phyloP scores from a whole-genome alignment of 2,113 vertebrate genomes.

The Verasper variegatus region DNA sequence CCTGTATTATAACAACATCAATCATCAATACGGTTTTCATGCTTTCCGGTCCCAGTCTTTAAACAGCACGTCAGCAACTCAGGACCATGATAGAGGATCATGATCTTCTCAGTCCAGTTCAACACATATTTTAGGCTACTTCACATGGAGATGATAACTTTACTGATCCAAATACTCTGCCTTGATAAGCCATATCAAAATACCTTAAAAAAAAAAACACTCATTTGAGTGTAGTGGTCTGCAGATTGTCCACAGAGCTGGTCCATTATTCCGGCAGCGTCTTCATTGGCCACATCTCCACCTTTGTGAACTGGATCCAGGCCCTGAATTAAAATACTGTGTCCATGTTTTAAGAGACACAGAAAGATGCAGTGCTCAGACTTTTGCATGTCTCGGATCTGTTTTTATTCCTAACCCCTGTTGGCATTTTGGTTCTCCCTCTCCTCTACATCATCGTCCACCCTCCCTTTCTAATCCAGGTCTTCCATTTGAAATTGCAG shows the following conservation, averaged over 20 bases:
- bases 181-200: constrained; percentile 63
- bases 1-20: not conserved
- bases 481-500: constrained; percentile 58
- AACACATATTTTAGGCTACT: not conserved
- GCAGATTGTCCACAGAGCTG: not conserved
- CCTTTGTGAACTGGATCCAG: no score
- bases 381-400: not conserved
- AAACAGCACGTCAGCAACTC: constrained; percentile 46
- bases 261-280: not conserved
- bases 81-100: constrained; percentile 46
- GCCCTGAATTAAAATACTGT: not conserved
- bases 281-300: not conserved
- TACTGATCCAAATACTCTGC: constrained; percentile 10
- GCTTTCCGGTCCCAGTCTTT: not conserved
- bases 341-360: not conserved
- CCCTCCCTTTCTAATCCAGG: constrained; percentile 35
- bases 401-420: not conserved
- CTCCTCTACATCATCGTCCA: not conserved
- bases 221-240: constrained; percentile 1
- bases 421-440: not conserved
- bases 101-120: not conserved
- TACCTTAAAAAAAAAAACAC: not conserved
- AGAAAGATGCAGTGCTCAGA: constrained; percentile 11
- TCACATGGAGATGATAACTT: not conserved
- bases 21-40: not conserved